Base-by-base conservation (phyloP, 2,888 invertebrate species). In the Phortica okadai region DNA sequence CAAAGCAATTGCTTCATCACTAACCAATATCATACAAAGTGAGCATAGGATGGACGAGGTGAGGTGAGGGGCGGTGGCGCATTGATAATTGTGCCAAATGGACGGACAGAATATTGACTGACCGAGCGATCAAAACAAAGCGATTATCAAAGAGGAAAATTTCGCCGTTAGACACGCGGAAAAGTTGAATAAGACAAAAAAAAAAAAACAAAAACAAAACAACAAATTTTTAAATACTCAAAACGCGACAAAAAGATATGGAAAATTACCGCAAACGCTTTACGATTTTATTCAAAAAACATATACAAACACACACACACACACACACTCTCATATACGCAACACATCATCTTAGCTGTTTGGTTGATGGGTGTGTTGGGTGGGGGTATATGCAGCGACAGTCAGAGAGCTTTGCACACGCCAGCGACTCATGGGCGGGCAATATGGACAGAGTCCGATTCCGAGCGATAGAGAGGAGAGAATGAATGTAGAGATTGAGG, bases 211-310 rank as follows among this genome's bases (percentile, higher is more conserved):
- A 64, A 64, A 1, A 33, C 6, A 33, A 64, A 64, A 64, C 64
- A 64, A 21, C 25, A 59, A 59, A 14, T 33, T 33, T 33, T 33
- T 33, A 33, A 33, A 33, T 33, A 16, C 16, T 5, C 14, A 56
- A 56, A n/a, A n/a, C 6, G 56, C 56, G 56, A 14, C 14, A 56
- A n/a, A 14, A 10, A 42, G n/a, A 54, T 72, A 72, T 72, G 70
- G 70, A 72, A 72, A 72, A 72, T 72, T 72, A 54, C 70, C 70
- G 70, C 70, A 33, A 50, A 50, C 33, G 44, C 44, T n/a, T 10
- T 16, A n/a, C 21, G 16, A 67, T 67, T 67, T 67, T 50, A 50
- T 67, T 44, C 44, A 44, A 4, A 64, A 67, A 66, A 41, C 66
- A 44, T 67, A 11, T 44, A 44, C 25, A 67, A n/a, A 42, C 6